Evolutionary conservation across 1,140 invertebrate genomes (phyloP), one percentile per base, ranked within the genome.

Genomic region (Leucophenga varia): DNA sequence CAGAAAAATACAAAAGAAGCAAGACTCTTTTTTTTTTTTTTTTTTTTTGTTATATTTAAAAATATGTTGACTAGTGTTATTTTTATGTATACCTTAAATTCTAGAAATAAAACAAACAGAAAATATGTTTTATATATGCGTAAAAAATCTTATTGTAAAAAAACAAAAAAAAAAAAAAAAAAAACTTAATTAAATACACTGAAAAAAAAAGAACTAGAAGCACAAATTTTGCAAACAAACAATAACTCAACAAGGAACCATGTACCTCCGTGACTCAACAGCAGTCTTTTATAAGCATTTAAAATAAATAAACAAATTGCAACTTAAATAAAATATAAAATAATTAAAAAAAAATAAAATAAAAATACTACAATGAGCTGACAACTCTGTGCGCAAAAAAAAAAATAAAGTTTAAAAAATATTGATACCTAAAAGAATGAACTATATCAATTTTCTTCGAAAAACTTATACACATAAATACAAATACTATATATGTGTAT

Each of bases 401-500:
- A 21, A 22, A 3, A 34, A 34, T 14, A 8, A 34, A 34, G n/a
- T n/a, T n/a, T n/a, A 34, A 34, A 31, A 45, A 44, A 25, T 37
- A 18, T 37, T 31, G 38, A 47, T 28, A 32, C 8, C 9, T 34
- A 45, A 49, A 55, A 31, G 17, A 32, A 46, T 18, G 12, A 7
- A 34, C 13, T 10, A 34, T 34, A 34, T 34, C 7, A 34, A 10
- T n/a, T n/a, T 6, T 34, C 12, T 34, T n/a, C n/a, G n/a, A 34
- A n/a, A 34, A n/a, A 14, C 16, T n/a, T 14, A 34, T 34, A 34
- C 32, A 34, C 13, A 34, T 34, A 14, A 16, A 37, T 37, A 37
- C 18, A 37, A 18, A 37, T 47, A 34, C 13, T n/a, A 35, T 44
- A 31, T 38, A 44, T 36, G 36, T 52, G 32, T 36, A 43, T 18